Percentiles rank a stretch among this genome's conserved stretches.
phyloP scores from a whole-genome alignment of 2,797 vertebrate genomes.

The Mormyrops attenuatus region DNA sequence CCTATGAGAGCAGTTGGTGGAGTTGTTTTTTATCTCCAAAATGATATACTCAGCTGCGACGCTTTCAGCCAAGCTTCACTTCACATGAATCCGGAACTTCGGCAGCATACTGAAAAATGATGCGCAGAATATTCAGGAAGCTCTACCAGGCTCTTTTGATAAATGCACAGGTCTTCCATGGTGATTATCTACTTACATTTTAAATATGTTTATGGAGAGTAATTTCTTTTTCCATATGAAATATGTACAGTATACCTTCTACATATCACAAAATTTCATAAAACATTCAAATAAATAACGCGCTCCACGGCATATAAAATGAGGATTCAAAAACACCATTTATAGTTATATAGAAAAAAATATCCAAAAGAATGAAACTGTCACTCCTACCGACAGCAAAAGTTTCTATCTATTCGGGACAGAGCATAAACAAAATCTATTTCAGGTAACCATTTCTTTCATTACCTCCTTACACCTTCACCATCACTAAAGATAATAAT shows the following conservation, averaged over 20 bases:
- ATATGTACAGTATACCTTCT: not conserved
- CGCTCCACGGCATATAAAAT: not conserved
- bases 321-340: not conserved
- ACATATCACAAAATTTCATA: not conserved
- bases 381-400: not conserved
- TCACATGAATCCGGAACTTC: slow-evolving; percentile 19
- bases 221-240: not conserved
- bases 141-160: slow-evolving; percentile 9
- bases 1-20: slow-evolving; percentile 11
- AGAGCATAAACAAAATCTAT: not conserved
- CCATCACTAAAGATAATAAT: not conserved
- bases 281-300: not conserved
- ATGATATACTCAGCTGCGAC: slow-evolving; percentile 27
- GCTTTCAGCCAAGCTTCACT: slow-evolving; percentile 27
- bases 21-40: slow-evolving; percentile 26
- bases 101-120: slow-evolving; percentile 30
- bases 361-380: slow-evolving; percentile 6
- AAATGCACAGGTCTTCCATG: not conserved
- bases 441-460: not conserved
- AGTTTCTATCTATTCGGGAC: not conserved
- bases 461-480: not conserved
- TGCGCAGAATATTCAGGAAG: slow-evolving; percentile 23
- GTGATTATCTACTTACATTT: slow-evolving; percentile 5
- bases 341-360: not conserved
- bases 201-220: not conserved